Base-by-base conservation (phyloP, 2,888 invertebrate genomes). In the Limnephilus lunatus region DNA sequence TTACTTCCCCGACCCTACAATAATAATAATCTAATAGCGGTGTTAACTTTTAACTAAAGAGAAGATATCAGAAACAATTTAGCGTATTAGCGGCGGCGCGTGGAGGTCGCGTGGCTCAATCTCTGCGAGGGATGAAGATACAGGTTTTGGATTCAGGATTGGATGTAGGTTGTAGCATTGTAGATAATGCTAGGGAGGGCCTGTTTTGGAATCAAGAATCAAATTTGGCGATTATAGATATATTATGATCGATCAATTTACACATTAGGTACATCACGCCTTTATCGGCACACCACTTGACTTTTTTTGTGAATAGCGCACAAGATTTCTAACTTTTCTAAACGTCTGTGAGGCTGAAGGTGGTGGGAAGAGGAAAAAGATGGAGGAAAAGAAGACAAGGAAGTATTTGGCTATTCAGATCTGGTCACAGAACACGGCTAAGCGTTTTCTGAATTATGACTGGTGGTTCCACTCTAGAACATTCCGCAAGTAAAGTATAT, bases 41-140 rank as follows among this genome's bases (percentile, higher is more conserved):
- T 88, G 88, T 90, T 92, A 93, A 93, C 83, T 93, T 93, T 93
- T 85, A 93, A 93, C 93, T 92, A 92, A 92, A 83, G 91, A 82
- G 90, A 92, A 91, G 92, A 92, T 92, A 93, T 92, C 93, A 91
- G 92, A 92, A 93, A 93, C 93, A 91, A 93, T 93, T 93, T 93
- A 93, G 91, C 93, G 92, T 88, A 92, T 93, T 93, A 92, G 93
- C 90, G 90, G 92, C 89, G 90, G 91, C 90, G 92, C 93, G 91
- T 90, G 92, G 88, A 92, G 86, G 92, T 15, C 83, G 48, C 81
- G 90, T 39, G 82, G 85, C 85, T 53, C 48, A 35, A 53, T 53
- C 86, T 32, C 30, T 25, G 44, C 88, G 15, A n/a, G 80, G 80
- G 35, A 48, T 90, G 81, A 89, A 89, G 81, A 81, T 68, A 68